phyloP scores from a whole-genome alignment of 2,888 invertebrate genomes.

The Epistrophe eligans region DNA sequence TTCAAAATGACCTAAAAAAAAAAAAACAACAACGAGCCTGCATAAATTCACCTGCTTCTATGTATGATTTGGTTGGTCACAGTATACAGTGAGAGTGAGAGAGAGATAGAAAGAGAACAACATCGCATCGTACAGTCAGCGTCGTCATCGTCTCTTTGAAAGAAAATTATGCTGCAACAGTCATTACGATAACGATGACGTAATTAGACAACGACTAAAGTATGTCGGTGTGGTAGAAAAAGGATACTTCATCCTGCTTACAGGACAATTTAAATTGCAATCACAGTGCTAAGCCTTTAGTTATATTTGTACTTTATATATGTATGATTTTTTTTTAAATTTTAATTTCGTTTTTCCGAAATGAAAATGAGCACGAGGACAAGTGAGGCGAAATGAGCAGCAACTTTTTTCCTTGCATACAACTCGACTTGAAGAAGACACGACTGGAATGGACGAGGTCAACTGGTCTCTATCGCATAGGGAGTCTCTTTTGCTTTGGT shows the following conservation, averaged over 20 bases:
- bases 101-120: background rate
- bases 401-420: slow-evolving; percentile 45
- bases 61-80: slow-evolving; percentile 9
- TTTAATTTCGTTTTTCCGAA: slow-evolving; percentile 59
- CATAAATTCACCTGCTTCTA: background rate
- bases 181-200: slow-evolving; percentile 76
- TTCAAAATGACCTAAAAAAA: too few relatives aligned
- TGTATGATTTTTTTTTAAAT: slow-evolving; percentile 53
- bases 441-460: slow-evolving; percentile 67
- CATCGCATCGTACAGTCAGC: background rate
- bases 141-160: slow-evolving; percentile 6
- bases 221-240: slow-evolving; percentile 31
- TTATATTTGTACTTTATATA: background rate
- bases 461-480: slow-evolving; percentile 44
- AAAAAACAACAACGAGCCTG: background rate
- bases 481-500: background rate
- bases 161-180: slow-evolving; percentile 67
- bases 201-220: slow-evolving; percentile 68
- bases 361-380: slow-evolving; percentile 59
- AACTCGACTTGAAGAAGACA: slow-evolving; percentile 47
- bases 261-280: slow-evolving; percentile 73
- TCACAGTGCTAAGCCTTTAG: slow-evolving; percentile 49
- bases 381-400: slow-evolving; percentile 66
- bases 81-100: background rate
- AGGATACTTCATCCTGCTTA: slow-evolving; percentile 36